Percentiles rank a stretch among this genome's conserved stretches.
Conservation (phyloP, 2,797 vertebrate species). For the Apodemus agrarius region DNA sequence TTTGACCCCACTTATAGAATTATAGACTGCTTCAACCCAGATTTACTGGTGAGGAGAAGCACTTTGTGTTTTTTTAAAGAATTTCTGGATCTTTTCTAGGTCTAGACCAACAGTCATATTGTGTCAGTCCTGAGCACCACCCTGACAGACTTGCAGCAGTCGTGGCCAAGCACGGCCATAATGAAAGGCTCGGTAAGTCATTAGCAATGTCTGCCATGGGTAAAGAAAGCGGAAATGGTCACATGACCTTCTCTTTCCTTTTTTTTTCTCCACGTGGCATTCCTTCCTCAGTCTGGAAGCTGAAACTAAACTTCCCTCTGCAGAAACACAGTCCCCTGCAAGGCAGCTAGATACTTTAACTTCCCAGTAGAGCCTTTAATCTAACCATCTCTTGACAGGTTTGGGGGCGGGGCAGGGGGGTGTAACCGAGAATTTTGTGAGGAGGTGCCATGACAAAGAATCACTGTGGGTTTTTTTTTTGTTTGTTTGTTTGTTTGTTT, state of each 20-base stretch:
- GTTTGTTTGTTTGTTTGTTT: no score
- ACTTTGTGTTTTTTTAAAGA: not conserved
- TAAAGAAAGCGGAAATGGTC: not conserved
- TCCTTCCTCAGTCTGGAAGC: not conserved
- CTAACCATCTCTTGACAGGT: not conserved
- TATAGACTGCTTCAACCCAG: not conserved
- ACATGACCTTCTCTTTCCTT: no score
- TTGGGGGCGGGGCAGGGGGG: not conserved
- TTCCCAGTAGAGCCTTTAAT: not conserved
- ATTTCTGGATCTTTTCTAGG: not conserved
- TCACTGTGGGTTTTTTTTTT: no score
- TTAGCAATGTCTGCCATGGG: not conserved
- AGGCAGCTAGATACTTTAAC: not conserved
- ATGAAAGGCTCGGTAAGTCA: not conserved
- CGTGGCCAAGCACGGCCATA: accelerated
- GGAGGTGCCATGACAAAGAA: not conserved
- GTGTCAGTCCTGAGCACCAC: not conserved
- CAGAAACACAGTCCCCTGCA: not conserved
- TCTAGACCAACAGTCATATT: not conserved
- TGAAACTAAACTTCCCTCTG: not conserved
- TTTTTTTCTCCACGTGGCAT: not conserved
- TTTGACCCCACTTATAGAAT: not conserved
- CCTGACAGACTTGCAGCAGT: not conserved
- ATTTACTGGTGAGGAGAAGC: not conserved
- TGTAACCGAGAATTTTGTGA: not conserved